Evolutionary conservation across 1,140 invertebrate species (phyloP).

Genomic region (Antheraea pernyi): DNA sequence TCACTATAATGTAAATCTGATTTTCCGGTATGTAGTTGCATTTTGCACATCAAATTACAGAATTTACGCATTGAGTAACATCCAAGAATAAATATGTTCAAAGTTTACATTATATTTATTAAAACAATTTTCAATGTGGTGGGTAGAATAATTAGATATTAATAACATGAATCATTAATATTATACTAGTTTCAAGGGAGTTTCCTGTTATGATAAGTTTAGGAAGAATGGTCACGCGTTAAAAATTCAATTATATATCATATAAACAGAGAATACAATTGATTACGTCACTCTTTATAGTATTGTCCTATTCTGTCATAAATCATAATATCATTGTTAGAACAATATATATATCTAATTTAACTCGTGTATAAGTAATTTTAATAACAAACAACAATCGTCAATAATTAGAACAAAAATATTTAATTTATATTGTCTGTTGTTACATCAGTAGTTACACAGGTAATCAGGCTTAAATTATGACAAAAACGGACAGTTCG

Average conservation of each 20-base stretch:
- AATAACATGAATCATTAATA: not conserved
- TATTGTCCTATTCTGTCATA: not conserved
- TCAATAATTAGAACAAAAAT: not conserved
- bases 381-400: not conserved
- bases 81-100: too few relatives aligned
- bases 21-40: too few relatives aligned
- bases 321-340: not conserved
- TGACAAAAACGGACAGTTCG: too few relatives aligned
- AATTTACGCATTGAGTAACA: too few relatives aligned
- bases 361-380: not conserved
- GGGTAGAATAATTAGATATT: not conserved
- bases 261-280: not conserved
- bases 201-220: slow-evolving; percentile 8
- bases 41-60: too few relatives aligned
- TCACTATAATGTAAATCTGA: too few relatives aligned
- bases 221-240: not conserved
- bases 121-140: not conserved
- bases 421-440: not conserved
- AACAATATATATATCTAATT: not conserved
- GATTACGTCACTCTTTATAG: not conserved
- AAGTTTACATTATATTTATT: too few relatives aligned
- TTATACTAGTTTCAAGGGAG: not conserved
- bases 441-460: not conserved
- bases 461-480: too few relatives aligned
- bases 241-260: not conserved